A percentile compares a stretch with the other conserved stretches of the same genome.
These are phyloP conservation scores for Petrolisthes cinctipes DNA, from an alignment of 2,888 invertebrate species.

Conservation along the genomic window DNA sequence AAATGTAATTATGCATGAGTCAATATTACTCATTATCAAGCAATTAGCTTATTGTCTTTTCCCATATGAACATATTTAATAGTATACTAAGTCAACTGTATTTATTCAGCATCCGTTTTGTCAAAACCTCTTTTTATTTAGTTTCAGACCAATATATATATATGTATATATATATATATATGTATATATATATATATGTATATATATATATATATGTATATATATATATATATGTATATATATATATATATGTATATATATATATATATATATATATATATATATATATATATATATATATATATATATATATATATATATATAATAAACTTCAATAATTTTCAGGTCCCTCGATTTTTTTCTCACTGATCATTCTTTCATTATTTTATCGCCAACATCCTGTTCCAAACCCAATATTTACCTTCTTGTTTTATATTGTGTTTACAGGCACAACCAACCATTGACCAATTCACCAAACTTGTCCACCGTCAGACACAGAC, in stretches of 20 bases:
- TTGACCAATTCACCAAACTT: too few relatives aligned
- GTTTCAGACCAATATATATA: constrained; percentile 10
- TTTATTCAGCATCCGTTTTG: not conserved
- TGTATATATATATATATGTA: constrained; percentile 4
- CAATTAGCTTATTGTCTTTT: not conserved
- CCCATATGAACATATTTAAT: not conserved
- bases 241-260: constrained; percentile 17
- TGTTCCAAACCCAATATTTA: too few relatives aligned
- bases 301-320: constrained; percentile 37
- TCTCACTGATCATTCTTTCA: too few relatives aligned
- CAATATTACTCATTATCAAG: too few relatives aligned
- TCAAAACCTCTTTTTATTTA: not conserved
- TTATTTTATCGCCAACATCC: too few relatives aligned
- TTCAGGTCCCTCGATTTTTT: too few relatives aligned
- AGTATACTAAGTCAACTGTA: not conserved
- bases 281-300: constrained; percentile 37
- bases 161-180: constrained; percentile 3
- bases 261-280: constrained; percentile 28
- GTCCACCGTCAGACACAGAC: too few relatives aligned
- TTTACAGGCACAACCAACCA: too few relatives aligned
- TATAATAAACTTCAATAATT: not conserved
- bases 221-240: constrained; percentile 30
- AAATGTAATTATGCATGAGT: too few relatives aligned
- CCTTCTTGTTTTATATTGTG: too few relatives aligned
- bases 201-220: constrained; percentile 27